These are phyloP conservation scores for Oreochromis spilurus DNA, from an alignment of 2,113 vertebrate species.

Conservation along the genomic window DNA sequence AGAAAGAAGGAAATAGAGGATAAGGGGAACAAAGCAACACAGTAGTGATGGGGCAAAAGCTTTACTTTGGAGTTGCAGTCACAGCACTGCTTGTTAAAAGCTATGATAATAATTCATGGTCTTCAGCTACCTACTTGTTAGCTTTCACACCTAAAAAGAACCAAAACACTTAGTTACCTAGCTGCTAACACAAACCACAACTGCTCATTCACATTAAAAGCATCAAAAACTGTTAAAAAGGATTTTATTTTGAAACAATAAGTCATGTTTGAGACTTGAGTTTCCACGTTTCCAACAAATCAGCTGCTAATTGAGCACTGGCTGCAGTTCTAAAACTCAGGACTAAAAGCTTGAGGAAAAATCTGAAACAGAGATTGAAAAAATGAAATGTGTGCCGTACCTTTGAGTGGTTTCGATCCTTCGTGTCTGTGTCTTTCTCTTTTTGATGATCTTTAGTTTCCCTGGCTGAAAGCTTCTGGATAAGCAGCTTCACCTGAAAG, in stretches of 20 bases:
- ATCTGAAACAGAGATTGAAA: background rate
- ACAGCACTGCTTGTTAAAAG: background rate
- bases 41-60: rapidly evolving
- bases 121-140: background rate
- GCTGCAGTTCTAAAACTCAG: background rate
- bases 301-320: rapidly evolving
- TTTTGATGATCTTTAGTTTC: background rate
- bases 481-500: background rate
- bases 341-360: background rate
- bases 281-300: background rate
- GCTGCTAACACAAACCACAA: background rate
- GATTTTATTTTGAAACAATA: background rate
- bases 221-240: background rate
- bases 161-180: background rate
- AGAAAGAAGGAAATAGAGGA: background rate
- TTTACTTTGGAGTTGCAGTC: background rate
- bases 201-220: rapidly evolving
- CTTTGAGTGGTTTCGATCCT: background rate
- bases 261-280: rapidly evolving
- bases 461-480: background rate
- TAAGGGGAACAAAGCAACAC: background rate
- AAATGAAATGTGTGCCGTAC: background rate
- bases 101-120: rapidly evolving
- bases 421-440: background rate
- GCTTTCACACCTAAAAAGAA: background rate